These are phyloP conservation scores for Peromyscus leucopus DNA, from an alignment of 2,113 vertebrate species.

Conservation along the genomic window DNA sequence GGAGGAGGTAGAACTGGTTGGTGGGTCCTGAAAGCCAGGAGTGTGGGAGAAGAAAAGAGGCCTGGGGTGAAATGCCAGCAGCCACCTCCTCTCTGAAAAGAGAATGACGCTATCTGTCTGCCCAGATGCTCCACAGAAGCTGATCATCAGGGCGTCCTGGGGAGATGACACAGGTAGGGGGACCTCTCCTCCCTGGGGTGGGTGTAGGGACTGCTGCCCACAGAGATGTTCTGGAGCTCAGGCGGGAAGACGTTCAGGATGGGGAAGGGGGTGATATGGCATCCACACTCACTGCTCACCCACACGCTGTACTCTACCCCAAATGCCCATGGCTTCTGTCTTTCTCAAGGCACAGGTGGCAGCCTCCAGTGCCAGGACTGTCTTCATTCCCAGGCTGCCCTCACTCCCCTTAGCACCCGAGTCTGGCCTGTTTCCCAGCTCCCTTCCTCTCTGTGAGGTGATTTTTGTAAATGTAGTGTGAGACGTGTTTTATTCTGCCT, in stretches of 20 bases:
- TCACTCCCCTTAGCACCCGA: background rate
- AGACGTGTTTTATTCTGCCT: background rate
- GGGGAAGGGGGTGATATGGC: background rate
- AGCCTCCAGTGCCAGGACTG: background rate
- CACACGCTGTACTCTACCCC: background rate
- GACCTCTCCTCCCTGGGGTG: background rate
- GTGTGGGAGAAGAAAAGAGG: background rate
- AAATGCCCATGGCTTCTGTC: background rate
- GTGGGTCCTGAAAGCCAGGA: background rate
- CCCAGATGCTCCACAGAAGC: constrained; percentile 28
- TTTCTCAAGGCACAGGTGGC: no score
- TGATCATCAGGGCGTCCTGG: background rate
- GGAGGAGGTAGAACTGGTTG: background rate
- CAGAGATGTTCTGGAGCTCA: background rate
- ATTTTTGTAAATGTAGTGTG: background rate
- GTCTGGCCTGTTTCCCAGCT: background rate
- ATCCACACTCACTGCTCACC: fast-evolving
- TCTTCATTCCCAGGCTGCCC: no score
- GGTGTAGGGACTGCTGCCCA: background rate
- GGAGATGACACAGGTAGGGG: background rate
- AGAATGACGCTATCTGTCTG: background rate
- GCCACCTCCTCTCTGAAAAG: background rate
- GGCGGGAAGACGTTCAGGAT: background rate
- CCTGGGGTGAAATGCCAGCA: background rate
- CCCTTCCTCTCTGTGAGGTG: no score